Evolutionary conservation across 2,113 vertebrate species (phyloP), one percentile per base, ranked within the genome.

Genomic region (Chamaea fasciata): DNA sequence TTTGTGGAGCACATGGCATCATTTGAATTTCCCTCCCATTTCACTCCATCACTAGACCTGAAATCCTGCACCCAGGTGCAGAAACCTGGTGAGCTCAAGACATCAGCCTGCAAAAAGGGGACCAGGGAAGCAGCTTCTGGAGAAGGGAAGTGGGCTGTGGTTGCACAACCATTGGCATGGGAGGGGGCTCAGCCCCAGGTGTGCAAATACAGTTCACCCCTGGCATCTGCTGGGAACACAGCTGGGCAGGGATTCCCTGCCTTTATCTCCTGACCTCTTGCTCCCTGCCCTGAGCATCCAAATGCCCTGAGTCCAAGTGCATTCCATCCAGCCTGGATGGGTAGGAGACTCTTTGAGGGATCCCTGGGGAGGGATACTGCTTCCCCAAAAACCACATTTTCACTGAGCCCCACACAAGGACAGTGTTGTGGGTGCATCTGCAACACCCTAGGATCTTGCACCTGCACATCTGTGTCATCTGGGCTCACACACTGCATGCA

Each of bases 191-290:
- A 0, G 65, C 53, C 23, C 44, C 89, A 91, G 91, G 81, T 89
- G 89, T 87, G 92, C 57, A 96, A 95, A 91, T 53, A 92, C 37
- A 79, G n/a, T 60, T 77, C 20, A 3, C 37, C 56, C 83, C 56
- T 87, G 83, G 89, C 69, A 70, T 55, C 71, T 83, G 44, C 81
- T 91, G 84, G 87, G 87, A 95, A 8, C 49, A 39, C 35, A 57
- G 63, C 31, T 10, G n/a, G n/a, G 17, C 33, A 19, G 41, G 69
- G 57, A 57, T 10, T 16, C 3, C 0, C 37, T 79, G 44, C 77
- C 44, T 82, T 95, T 82, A 89, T 76, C 87, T 95, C 91, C 30
- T 95, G 87, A 79, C 87, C 87, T 91, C 65, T 41, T 77, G 56
- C n/a, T 84, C 87, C 39, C 23, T 39, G 20, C 41, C 31, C 67